phyloP scores from a whole-genome alignment of 1,140 invertebrate genomes.

The Drosophila pandora region DNA sequence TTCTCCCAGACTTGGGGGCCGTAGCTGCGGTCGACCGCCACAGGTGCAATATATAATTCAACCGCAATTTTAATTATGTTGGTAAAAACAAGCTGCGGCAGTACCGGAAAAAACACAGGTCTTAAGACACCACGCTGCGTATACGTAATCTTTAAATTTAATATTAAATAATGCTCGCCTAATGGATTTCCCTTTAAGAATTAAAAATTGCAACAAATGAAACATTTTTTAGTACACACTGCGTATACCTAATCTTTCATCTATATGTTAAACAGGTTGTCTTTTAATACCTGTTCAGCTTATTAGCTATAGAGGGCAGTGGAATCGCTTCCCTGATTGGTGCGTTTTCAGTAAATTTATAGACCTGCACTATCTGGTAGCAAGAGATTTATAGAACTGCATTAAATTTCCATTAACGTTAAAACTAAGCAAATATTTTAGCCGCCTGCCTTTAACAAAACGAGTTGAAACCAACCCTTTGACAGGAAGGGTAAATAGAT shows the following conservation, averaged over 20 bases:
- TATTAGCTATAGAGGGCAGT: background rate
- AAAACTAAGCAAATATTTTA: slow-evolving; percentile 52
- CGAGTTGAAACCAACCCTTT: slow-evolving; percentile 23
- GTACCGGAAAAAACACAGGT: slow-evolving; percentile 7
- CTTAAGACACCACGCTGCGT: slow-evolving; percentile 47
- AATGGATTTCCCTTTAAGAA: no score
- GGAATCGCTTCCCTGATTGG: slow-evolving; percentile 9
- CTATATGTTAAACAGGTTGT: background rate
- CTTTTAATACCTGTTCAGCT: background rate
- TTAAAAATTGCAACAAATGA: no score
- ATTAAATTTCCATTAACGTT: slow-evolving; percentile 53
- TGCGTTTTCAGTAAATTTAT: slow-evolving; percentile 28
- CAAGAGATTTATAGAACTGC: slow-evolving; percentile 43
- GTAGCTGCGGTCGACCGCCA: slow-evolving; percentile 65
- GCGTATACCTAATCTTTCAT: slow-evolving; percentile 1
- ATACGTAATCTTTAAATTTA: slow-evolving; percentile 51
- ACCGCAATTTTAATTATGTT: slow-evolving; percentile 78
- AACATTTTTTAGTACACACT: background rate
- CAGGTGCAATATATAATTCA: slow-evolving; percentile 78
- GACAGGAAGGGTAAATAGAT: slow-evolving; percentile 37
- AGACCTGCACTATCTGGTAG: slow-evolving; percentile 26
- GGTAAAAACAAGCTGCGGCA: slow-evolving; percentile 49
- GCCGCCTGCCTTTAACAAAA: slow-evolving; percentile 32
- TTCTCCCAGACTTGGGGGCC: slow-evolving; percentile 25
- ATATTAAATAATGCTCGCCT: background rate